Evolutionary conservation across 2,113 vertebrate genomes (phyloP), one percentile per base, ranked within the genome.

Genomic region (Eubucco bourcierii): DNA sequence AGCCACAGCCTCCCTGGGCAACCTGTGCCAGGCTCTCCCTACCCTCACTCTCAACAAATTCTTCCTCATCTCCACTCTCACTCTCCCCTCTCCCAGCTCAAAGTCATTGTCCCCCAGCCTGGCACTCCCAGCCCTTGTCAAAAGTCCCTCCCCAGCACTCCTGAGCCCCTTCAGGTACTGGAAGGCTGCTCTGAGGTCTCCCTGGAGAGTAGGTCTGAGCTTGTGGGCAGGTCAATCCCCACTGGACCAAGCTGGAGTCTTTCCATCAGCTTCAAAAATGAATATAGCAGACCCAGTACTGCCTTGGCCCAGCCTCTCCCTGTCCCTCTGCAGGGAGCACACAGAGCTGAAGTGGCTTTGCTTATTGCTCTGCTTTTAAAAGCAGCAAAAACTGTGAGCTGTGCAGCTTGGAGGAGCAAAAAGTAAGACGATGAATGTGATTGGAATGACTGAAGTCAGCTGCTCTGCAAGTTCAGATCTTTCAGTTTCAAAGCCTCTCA

Each of bases 371-470:
- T 71, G 31, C 46, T 65, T 34, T 7, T 1, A 20, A 70, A 29
- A 47, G n/a, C 50, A 63, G 21, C 24, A 63, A 80, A 21, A 9
- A 11, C 11, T 56, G 34, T 8, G 59, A 86, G 56, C 46, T 79
- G 60, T 90, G 41, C 67, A 81, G 5, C 25, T 61, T 74, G 12
- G 66, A 84, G 80, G 21, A 92, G 64, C 37, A 90, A 60, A 73
- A 89, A 55, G 61, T 21, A 67, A 84, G 87, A 92, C 74, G 64
- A 93, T 29, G 83, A 92, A 90, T 55, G 37, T 44, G 33, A 41
- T 28, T 63, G 60, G 56, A 90, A 93, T 82, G 65, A 84, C 71
- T 71, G 17, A 50, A 92, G 60, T 82, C 84, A 90, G 88, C 93
- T 94, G 64, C 21, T 87, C 56, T 64, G 64, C 29, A 90, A 84